A percentile compares a stretch with the other conserved stretches of the same genome.
Conservation (phyloP, 2,797 vertebrate genomes). For the Pogoniulus pusillus region DNA sequence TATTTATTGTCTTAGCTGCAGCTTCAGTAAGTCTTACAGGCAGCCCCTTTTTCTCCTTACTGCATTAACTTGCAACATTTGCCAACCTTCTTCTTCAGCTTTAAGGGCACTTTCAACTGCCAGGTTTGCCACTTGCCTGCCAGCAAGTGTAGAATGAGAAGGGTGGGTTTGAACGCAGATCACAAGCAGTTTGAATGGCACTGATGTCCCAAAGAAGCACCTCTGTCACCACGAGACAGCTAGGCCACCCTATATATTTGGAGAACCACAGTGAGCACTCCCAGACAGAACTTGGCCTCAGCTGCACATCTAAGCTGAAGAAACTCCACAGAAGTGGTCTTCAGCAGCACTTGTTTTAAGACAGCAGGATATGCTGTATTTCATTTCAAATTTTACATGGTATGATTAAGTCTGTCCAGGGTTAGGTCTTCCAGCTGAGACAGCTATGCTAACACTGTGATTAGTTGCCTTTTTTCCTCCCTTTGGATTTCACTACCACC, state of each 20-base stretch:
- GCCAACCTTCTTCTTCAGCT: background rate
- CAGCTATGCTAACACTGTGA: background rate
- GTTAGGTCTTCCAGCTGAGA: constrained; percentile 1
- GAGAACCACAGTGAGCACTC: background rate
- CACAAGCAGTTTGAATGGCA: background rate
- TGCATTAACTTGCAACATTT: background rate
- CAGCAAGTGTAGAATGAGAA: background rate
- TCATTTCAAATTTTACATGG: constrained; percentile 1
- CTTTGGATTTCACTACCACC: background rate
- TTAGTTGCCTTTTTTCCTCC: constrained; percentile 14
- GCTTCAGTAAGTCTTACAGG: background rate
- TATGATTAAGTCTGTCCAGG: constrained; percentile 20
- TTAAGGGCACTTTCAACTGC: background rate
- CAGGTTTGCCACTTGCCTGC: background rate
- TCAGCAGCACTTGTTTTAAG: background rate
- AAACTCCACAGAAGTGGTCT: background rate
- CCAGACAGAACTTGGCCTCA: background rate
- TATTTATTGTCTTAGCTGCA: constrained; percentile 1
- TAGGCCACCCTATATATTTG: background rate
- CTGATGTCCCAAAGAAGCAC: background rate
- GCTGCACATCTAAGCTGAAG: background rate
- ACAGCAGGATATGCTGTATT: background rate
- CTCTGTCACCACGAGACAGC: background rate
- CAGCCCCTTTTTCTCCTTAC: background rate
- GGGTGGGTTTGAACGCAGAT: background rate